These are phyloP conservation scores for Mastacembelus armatus DNA, from an alignment of 2,797 vertebrate species.

Conservation along the genomic window DNA sequence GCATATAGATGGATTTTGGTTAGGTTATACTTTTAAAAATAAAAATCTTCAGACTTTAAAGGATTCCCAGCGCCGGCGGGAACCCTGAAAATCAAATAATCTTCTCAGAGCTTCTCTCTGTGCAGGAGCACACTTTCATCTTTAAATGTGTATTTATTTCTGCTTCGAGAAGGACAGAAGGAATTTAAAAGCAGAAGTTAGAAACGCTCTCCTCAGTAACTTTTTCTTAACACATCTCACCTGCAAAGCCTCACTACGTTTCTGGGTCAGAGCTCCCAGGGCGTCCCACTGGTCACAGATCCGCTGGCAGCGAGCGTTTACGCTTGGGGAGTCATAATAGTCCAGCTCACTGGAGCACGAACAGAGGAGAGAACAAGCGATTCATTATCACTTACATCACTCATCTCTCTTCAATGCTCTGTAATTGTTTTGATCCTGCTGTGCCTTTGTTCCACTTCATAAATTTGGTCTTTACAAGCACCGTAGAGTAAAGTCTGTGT, in stretches of 20 bases:
- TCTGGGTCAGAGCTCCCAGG: conserved; percentile 93
- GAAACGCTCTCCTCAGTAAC: not conserved
- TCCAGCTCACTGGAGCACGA: conserved; percentile 91
- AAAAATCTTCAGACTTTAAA: conserved; percentile 18
- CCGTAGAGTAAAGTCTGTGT: too few relatives aligned
- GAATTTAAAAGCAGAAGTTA: conserved; percentile 1
- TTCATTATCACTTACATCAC: not conserved
- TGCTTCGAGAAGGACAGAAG: not conserved
- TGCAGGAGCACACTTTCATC: conserved; percentile 27
- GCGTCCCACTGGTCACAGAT: conserved; percentile 99
- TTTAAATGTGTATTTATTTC: conserved; percentile 21
- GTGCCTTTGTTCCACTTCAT: not conserved
- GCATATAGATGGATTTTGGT: not conserved
- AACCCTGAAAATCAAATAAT: conserved; percentile 15
- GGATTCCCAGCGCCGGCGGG: conserved; percentile 8
- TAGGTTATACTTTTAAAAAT: not conserved
- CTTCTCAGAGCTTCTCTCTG: conserved; percentile 6
- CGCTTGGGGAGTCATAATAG: conserved; percentile 97
- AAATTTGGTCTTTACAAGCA: not conserved
- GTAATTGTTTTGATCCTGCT: not conserved
- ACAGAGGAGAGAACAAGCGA: conserved; percentile 22
- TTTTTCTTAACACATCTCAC: conserved; percentile 73
- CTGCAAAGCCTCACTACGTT: conserved; percentile 95
- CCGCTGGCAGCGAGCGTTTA: conserved; percentile 96
- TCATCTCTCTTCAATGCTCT: not conserved